Conservation (phyloP, 2,113 vertebrate species). For the Megaceryle maxima region DNA sequence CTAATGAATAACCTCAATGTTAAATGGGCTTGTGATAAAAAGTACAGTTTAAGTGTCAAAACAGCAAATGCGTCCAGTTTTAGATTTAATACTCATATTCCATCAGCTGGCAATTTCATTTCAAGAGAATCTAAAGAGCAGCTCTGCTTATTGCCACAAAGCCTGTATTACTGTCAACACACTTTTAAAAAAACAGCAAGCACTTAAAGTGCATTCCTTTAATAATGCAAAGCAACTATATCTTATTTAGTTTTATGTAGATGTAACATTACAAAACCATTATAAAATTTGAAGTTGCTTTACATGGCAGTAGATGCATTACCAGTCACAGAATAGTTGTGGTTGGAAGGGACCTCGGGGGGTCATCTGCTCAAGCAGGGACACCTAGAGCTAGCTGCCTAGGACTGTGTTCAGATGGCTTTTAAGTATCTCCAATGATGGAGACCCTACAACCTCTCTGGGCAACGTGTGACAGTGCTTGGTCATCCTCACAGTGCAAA, state of each 20-base stretch:
- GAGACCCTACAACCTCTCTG: not conserved
- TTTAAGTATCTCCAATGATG: not conserved
- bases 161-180: not conserved
- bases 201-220: rapidly evolving
- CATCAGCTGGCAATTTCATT: not conserved
- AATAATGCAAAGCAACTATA: rapidly evolving
- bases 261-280: not conserved
- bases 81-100: not conserved
- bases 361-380: not conserved
- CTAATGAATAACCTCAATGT: not conserved
- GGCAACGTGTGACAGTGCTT: not conserved
- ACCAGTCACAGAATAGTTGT: rapidly evolving
- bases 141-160: not conserved
- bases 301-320: not conserved
- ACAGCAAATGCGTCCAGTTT: not conserved
- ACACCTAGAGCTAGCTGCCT: not conserved
- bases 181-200: not conserved
- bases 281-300: no score
- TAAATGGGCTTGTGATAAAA: not conserved
- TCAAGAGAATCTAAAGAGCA: not conserved
- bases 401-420: not conserved
- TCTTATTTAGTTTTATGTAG: not conserved
- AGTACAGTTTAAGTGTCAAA: not conserved
- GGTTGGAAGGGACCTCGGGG: not conserved
- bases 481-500: not conserved